A percentile compares a stretch with the other conserved stretches of the same genome.
These are phyloP conservation scores for Himantopus leucocephalus DNA, from an alignment of 2,113 vertebrate species.

Conservation along the genomic window DNA sequence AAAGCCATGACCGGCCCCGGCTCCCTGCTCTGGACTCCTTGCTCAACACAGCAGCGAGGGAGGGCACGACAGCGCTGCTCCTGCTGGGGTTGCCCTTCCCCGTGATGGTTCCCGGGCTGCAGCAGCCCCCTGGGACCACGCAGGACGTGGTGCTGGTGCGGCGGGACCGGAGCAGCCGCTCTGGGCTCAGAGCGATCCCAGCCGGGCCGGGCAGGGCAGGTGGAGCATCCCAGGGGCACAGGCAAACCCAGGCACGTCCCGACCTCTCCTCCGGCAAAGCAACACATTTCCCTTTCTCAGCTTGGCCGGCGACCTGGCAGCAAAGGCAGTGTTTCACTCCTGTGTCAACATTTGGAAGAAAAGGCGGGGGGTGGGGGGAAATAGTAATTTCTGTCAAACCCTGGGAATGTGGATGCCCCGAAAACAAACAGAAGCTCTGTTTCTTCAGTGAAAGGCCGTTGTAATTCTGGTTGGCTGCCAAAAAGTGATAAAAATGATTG, in stretches of 20 bases:
- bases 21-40: neutral
- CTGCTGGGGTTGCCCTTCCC: neutral
- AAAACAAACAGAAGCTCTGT: constrained; percentile 65
- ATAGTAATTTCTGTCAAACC: constrained; percentile 30
- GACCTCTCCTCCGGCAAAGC: neutral
- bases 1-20: neutral
- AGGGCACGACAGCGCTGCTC: neutral
- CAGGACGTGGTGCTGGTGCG: neutral
- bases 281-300: neutral
- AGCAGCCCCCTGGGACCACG: neutral
- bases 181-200: neutral
- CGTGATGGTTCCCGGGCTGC: fast-evolving
- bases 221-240: neutral
- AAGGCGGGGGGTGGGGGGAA: neutral
- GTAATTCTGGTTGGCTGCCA: constrained; percentile 52
- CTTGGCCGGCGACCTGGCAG: neutral
- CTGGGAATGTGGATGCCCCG: constrained; percentile 24
- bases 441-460: constrained; percentile 37
- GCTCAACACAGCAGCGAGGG: fast-evolving
- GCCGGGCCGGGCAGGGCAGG: neutral
- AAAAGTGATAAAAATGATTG: constrained; percentile 62
- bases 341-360: constrained; percentile 61
- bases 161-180: neutral
- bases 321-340: constrained; percentile 2
- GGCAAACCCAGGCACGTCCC: neutral